Base-by-base conservation (phyloP, 2,113 vertebrate species). In the Neodontobutis hainanensis region DNA sequence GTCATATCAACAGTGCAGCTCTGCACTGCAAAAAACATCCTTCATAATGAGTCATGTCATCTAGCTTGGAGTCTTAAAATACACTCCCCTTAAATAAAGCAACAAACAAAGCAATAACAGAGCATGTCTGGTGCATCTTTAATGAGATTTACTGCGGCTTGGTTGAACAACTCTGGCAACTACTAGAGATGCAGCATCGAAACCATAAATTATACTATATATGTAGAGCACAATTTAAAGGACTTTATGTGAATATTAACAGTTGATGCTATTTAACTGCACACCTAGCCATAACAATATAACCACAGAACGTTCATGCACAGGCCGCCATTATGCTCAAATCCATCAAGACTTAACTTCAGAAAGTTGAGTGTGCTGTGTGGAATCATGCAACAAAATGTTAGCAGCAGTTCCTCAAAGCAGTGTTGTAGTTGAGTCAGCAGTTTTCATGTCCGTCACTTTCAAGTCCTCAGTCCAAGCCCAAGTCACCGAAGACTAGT, bases 1-100 rank as follows among this genome's bases (percentile, higher is more conserved):
- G 19, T 77, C 58, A 59, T 19, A 73, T 71, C 62, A 78, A 74
- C 61, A 65, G 40, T 2, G 6, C 35, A 46, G 66, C 43, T 27
- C 19, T 27, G 19, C 19, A 27, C 19, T 27, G 19, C 55, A 55
- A 84, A 45, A 61, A 70, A n/a, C 19, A 69, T 80, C 78, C 68
- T 55, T 66, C 61, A 67, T 77, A 79, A 73, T 81, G 72, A 81
- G 61, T 84, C 83, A 77, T 19, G 53, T n/a, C 61, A 56, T 69
- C 55, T 63, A 47, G 50, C 10, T 27, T 15, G 32, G n/a, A 71
- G 65, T 65, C 66, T 73, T 11, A 60, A 3, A 75, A 66, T 61
- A 61, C 46, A 65, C 80, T 53, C 48, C 67, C 61, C 52, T 73
- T 48, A 50, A 61, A 74, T 57, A 72, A 80, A 56, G 16, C 64